phyloP scores from a whole-genome alignment of 2,113 vertebrate species.

The Gallinago paraguaiae region DNA sequence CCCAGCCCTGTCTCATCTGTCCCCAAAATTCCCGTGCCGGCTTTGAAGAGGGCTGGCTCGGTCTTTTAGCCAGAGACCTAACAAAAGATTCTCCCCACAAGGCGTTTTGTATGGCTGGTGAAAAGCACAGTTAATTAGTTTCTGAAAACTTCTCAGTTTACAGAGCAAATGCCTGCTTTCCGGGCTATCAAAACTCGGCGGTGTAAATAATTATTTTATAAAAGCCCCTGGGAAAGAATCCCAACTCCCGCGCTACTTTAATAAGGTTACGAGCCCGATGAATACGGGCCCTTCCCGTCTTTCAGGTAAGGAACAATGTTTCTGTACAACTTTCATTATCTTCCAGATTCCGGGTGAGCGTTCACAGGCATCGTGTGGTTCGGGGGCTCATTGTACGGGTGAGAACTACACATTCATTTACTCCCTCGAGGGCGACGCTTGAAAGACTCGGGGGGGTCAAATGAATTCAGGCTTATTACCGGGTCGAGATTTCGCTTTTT shows the following conservation, averaged over 20 bases:
- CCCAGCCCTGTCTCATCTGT: neutral
- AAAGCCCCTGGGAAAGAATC: conserved; percentile 65
- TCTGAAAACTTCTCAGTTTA: conserved; percentile 55
- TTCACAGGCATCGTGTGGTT: conserved; percentile 46
- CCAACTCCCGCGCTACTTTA: conserved; percentile 39
- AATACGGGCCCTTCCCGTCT: conserved; percentile 34
- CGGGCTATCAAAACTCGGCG: neutral
- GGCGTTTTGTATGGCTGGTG: neutral
- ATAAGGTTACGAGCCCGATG: conserved; percentile 52
- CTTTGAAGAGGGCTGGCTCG: neutral
- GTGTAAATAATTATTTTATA: conserved; percentile 63
- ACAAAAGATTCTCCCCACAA: conserved; percentile 43
- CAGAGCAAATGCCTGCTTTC: conserved; percentile 36
- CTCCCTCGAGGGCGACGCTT: neutral
- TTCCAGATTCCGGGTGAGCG: conserved; percentile 45
- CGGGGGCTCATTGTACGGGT: conserved; percentile 24
- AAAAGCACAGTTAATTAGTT: conserved; percentile 64
- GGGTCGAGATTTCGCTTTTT: conserved; percentile 1
- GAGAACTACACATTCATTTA: conserved; percentile 58
- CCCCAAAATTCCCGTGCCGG: neutral
- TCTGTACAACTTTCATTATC: conserved; percentile 64
- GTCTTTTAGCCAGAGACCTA: neutral
- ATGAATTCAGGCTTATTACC: conserved; percentile 37
- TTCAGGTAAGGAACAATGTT: conserved; percentile 65
- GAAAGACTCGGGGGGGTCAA: conserved; percentile 46